Conservation (phyloP, 2,888 invertebrate species). For the Scelioninae gen. 2 region DNA sequence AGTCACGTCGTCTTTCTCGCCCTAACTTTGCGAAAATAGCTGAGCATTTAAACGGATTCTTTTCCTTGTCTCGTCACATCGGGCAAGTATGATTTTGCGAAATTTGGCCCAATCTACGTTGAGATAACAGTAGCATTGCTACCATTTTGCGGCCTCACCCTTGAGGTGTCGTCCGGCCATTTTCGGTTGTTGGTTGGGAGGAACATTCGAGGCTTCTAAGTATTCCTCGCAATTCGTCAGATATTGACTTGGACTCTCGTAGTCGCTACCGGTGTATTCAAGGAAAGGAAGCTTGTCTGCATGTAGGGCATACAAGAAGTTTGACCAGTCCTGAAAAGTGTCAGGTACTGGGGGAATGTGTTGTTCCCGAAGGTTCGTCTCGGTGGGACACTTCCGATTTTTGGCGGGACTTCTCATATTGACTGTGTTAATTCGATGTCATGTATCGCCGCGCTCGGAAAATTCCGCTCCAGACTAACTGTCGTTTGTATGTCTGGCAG, state of each 20-base stretch:
- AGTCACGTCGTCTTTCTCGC: conserved; percentile 9
- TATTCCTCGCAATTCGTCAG: neutral
- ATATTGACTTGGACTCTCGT: neutral
- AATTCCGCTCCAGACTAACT: too few relatives aligned
- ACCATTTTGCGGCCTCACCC: conserved; percentile 1
- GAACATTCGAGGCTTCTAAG: neutral
- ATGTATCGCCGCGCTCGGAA: too few relatives aligned
- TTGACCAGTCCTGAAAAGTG: neutral
- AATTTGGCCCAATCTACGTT: neutral
- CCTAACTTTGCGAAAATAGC: conserved; percentile 4
- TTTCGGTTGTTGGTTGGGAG: neutral
- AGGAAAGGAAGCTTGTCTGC: neutral
- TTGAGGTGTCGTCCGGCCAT: neutral
- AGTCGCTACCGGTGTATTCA: neutral
- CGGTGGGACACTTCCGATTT: too few relatives aligned
- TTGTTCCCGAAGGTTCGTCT: too few relatives aligned
- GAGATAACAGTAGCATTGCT: neutral
- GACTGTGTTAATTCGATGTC: too few relatives aligned
- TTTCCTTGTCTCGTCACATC: neutral
- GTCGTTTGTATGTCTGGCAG: too few relatives aligned
- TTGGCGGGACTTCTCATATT: too few relatives aligned
- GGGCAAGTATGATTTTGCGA: neutral
- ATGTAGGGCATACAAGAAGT: neutral
- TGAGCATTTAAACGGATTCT: neutral
- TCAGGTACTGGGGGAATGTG: neutral